Percentiles rank a stretch among this genome's conserved stretches.
phyloP scores from a whole-genome alignment of 37 sponge, comb jelly and placozoan species.

The Beroe ovata region DNA sequence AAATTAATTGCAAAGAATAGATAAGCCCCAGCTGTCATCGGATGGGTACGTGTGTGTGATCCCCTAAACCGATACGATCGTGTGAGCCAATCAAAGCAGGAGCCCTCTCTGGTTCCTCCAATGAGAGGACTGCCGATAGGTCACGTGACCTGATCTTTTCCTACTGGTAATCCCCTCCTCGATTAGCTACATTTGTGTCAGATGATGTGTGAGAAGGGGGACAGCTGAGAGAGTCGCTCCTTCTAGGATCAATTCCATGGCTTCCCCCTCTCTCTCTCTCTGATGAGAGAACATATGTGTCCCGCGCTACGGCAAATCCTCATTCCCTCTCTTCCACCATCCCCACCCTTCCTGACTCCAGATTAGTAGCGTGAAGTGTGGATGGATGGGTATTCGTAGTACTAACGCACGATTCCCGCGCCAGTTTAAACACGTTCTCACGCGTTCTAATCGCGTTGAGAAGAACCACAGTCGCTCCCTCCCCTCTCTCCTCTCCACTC shows the following conservation, averaged over 20 bases:
- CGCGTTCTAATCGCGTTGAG: too few species aligned
- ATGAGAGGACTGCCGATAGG: background rate
- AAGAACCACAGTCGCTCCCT: too few species aligned
- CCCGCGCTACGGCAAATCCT: too few species aligned
- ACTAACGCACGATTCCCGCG: too few species aligned
- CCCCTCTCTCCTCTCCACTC: too few species aligned
- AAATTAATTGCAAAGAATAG: conserved; percentile 57
- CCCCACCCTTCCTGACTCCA: background rate
- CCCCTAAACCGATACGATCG: background rate
- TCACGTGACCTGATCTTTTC: conserved; percentile 1
- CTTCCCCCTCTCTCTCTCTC: background rate
- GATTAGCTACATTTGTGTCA: conserved; percentile 63
- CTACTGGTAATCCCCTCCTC: background rate
- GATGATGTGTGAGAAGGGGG: conserved; percentile 31
- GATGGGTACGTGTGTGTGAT: conserved; percentile 41
- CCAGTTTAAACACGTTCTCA: too few species aligned
- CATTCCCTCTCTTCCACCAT: background rate
- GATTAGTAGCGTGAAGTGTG: background rate
- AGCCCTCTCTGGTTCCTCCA: background rate
- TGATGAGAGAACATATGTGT: too few species aligned
- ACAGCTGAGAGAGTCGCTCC: background rate
- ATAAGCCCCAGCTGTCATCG: conserved; percentile 63
- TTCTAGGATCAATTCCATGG: conserved; percentile 14
- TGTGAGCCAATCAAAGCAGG: background rate
- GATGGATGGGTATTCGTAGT: too few species aligned